phyloP scores from a whole-genome alignment of 2,113 vertebrate species.

The Myiozetetes cayanensis region DNA sequence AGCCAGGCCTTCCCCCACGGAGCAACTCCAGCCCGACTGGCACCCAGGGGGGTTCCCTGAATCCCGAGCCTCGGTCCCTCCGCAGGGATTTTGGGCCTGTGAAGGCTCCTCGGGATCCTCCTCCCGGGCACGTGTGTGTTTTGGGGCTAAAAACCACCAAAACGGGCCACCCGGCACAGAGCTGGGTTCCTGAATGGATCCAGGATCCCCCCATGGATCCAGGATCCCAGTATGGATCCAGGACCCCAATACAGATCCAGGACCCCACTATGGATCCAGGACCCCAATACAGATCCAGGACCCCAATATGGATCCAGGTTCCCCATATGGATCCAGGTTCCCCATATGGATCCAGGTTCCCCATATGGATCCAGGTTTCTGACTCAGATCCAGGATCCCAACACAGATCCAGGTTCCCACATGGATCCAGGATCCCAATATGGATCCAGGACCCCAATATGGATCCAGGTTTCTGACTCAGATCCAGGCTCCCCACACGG shows the following conservation, averaged over 20 bases:
- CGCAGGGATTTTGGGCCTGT: not conserved
- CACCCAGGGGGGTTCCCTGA: not conserved
- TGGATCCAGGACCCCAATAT: too few relatives aligned
- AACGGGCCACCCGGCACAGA: accelerated
- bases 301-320: not conserved
- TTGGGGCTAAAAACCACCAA: not conserved
- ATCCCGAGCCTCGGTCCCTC: not conserved
- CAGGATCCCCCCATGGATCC: accelerated
- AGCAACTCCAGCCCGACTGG: not conserved
- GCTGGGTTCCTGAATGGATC: not conserved
- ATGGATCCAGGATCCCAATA: too few relatives aligned
- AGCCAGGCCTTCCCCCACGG: too few relatives aligned
- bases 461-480: too few relatives aligned
- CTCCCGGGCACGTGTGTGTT: accelerated
- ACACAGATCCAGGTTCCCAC: too few relatives aligned
- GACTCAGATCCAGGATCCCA: too few relatives aligned
- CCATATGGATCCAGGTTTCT: too few relatives aligned
- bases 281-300: too few relatives aligned
- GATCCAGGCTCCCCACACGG: not conserved
- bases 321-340: not conserved
- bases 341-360: too few relatives aligned
- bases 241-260: too few relatives aligned
- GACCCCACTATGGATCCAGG: not conserved
- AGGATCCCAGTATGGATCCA: too few relatives aligned
- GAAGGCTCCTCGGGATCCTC: not conserved